Evolutionary conservation across 2,797 vertebrate species (phyloP), one percentile per base, ranked within the genome.

Genomic region (Tauraco hartlaubi): DNA sequence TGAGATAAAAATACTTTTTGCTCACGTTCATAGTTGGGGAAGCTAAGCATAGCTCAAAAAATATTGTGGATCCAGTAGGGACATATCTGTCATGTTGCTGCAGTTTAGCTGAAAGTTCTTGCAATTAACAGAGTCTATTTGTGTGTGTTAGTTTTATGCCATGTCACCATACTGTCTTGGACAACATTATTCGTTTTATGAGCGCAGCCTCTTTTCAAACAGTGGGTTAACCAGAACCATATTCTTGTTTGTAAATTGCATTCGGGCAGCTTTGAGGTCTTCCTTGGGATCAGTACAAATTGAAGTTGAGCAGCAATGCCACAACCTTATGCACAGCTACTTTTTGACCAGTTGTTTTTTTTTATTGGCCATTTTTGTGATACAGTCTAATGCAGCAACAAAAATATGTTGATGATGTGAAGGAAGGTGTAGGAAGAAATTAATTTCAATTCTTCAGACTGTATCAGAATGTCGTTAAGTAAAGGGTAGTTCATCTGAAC

Each of bases 21-120:
- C 12, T 61, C 0, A 2, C 35, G 6, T 75, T 72, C 1, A 0
- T 33, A 20, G 9, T 5, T 5, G 13, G 14, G 12, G 9, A 59
- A 85, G 26, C 4, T 35, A 44, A 66, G 9, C 9, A 59, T 15
- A 18, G 21, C 29, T 82, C 39, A 87, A 76, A 76, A 92, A 59
- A 31, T 74, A 43, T 18, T 20, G 48, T 72, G 16, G 9, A 35
- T 31, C 41, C 7, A n/a, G 6, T 11, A 44, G 48, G 22, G 13
- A 48, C 4, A 2, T 21, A 31, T 43, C 74, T 92, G 54, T 85
- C 13, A 29, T 2, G 0, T 46, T 63, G 41, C 39, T 67, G 48
- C 26, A 74, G 49, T 54, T 86, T 23, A 92, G 29, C 21, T 54
- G 51, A n/a, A 83, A 84, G 23, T 35, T 90, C 17, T 55, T 61